Percentiles rank a stretch among this genome's conserved stretches.
Evolutionary conservation across 2,888 invertebrate genomes (phyloP).

Genomic region (Strigamia transsilvanica): DNA sequence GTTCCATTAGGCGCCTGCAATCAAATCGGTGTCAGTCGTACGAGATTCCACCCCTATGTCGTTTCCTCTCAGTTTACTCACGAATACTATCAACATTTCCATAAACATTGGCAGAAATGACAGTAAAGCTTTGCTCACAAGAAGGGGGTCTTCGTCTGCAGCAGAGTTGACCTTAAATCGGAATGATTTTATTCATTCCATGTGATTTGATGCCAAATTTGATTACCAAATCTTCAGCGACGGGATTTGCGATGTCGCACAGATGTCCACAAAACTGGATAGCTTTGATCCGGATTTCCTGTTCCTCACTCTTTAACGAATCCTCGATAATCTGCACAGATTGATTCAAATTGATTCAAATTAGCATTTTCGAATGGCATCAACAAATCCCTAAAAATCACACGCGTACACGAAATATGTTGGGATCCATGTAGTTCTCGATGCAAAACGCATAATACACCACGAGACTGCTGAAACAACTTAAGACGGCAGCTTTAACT

Average conservation of each 20-base stretch:
- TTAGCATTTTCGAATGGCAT: not conserved
- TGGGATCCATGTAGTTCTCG: not conserved
- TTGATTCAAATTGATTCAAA: not conserved
- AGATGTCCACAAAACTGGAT: not conserved
- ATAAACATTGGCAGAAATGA: not conserved
- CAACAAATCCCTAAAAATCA: not conserved
- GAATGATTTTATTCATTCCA: not conserved
- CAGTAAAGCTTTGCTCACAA: not conserved
- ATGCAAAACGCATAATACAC: not conserved
- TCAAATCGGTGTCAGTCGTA: no score
- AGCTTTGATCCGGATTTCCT: not conserved
- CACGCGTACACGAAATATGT: not conserved
- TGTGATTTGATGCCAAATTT: no score
- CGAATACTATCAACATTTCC: not conserved
- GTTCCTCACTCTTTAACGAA: not conserved
- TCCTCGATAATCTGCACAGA: not conserved
- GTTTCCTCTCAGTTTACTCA: constrained; percentile 18
- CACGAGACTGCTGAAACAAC: not conserved
- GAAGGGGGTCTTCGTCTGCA: not conserved
- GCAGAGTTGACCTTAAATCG: not conserved
- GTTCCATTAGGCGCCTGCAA: not conserved
- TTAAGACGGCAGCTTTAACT: not conserved
- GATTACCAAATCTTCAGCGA: not conserved
- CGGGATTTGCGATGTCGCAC: not conserved
- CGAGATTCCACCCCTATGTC: no score